Base-by-base conservation (phyloP, 2,888 invertebrate genomes). In the Resseliella maxima region DNA sequence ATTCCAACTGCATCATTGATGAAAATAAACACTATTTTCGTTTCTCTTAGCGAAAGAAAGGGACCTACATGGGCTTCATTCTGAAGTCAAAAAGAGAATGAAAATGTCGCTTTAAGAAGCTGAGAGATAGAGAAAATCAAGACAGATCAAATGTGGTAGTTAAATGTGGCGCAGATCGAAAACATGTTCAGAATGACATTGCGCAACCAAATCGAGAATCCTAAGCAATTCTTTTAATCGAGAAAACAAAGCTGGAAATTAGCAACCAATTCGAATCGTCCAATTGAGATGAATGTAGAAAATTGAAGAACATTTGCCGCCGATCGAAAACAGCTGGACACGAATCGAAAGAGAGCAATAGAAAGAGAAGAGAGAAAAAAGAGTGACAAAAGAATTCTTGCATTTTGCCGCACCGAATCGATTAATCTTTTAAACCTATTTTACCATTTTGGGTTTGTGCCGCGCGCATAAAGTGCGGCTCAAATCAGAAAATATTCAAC, bases 251-350 rank as follows among this genome's bases (percentile, higher is more conserved):
- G 24, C 3, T 59, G 59, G n/a, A 59, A 72, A 72, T 72, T 72
- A 72, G 72, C 72, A 31, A 72, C 24, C 1, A 24, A 59, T 59
- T n/a, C 31, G 31, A 31, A 59, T 50, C 59, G 72, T 31, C 27
- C 59, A n/a, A 59, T 18, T 10, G 50, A 5, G 12, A 41, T 12
- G 12, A 41, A 5, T 8, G 12, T 12, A 41, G 12, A 41, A 41
- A 41, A 5, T 8, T 8, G 6, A 41, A 50, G 8, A 50, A 24
- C 15, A 27, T 72, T 72, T 72, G 72, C 72, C 72, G 72, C 72
- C 72, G 12, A 72, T 72, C 72, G n/a, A n/a, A 72, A 72, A 72
- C 72, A 72, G 72, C 72, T 72, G 72, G 72, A n/a, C n/a, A n/a
- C n/a, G n/a, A 72, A 72, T 72, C 15, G 15, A 18, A 31, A 5